Base-by-base conservation (phyloP, 2,113 vertebrate genomes). In the Oryzias woworae region DNA sequence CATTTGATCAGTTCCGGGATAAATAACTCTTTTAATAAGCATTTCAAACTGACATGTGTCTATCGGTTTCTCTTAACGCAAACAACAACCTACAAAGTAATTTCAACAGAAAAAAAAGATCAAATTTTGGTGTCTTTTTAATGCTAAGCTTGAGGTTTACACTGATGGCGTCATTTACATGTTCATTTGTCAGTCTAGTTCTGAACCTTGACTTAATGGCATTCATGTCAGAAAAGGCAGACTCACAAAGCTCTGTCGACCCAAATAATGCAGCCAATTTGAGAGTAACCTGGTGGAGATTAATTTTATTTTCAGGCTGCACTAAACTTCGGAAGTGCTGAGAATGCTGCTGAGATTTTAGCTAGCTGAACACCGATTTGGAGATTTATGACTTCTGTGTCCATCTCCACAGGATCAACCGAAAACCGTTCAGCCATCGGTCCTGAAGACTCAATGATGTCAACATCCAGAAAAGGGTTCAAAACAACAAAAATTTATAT, bases 171-270 rank as follows among this genome's bases (percentile, higher is more conserved):
- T 17, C 45, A 12, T n/a, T 47, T 47, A 47, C 16, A 17, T 47
- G 2, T 14, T 47, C 45, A 17, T 47, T 17, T 47, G 14, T 47
- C 8, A 2, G 2, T 20, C 20, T 20, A 20, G 20, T 20, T 47
- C 45, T 47, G 45, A 5, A 16, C 45, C n/a, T 47, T 16, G 5
- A 47, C n/a, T 47, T 47, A 17, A 15, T 47, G 45, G 7, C 45
- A 47, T 47, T 47, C 45, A 16, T 47, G 45, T 47, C 45, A 47
- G 45, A 47, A 47, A 47, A 47, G 45, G 45, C 45, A n/a, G 45
- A 47, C 17, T 47, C 45, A 12, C 45, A 3, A 14, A n/a, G 45
- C 16, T 47, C 16, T 47, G 45, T 47, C n/a, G 16, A 47, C 45
- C 45, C 16, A 47, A 47, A 47, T 4, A 47, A 17, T 17, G 45